Evolutionary conservation across 2,797 vertebrate species (phyloP), one percentile per base, ranked within the genome.

Genomic region (Sebastes oblongus): DNA sequence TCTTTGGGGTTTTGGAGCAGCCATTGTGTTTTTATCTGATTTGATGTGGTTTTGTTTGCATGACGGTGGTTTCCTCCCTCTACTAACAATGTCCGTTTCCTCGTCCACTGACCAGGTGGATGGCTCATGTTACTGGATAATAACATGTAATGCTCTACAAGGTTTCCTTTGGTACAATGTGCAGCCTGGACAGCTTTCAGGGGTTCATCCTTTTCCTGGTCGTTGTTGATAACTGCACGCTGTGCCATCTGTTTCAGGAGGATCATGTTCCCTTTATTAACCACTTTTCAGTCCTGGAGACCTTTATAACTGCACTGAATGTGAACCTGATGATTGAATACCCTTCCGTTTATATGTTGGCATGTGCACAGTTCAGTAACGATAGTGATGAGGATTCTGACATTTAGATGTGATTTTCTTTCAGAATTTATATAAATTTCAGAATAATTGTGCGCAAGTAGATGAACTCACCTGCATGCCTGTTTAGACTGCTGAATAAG

Each of bases 51-150:
- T 72, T 85, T 36, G 62, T 72, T 66, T 90, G 93, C 94, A 94
- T 93, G 94, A 61, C 64, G 8, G 56, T 80, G 82, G 81, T 75
- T 90, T 36, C 65, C 75, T 81, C 66, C 86, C 77, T 84, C 66
- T 84, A 93, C 91, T 93, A 93, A 94, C 90, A 83, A 36, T 70
- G 77, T 70, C 69, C 2, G 34, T 85, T 78, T 91, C 78, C 83
- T 90, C 82, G 80, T 72, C 16, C 77, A 75, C 84, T 82, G 81
- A 90, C 79, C 77, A 81, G 89, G 92, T 91, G 92, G 85, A 88
- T 59, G 84, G 87, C 70, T 82, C 76, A 55, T 64, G 36, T 67
- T 42, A 69, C 52, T 42, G 69, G 69, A 5, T 32, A 27, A n/a
- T 34, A 5, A 42, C 50, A 46, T 55, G 8, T 34, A 16, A 20